phyloP scores from a whole-genome alignment of 2,113 vertebrate genomes.

The Haemorhous mexicanus region DNA sequence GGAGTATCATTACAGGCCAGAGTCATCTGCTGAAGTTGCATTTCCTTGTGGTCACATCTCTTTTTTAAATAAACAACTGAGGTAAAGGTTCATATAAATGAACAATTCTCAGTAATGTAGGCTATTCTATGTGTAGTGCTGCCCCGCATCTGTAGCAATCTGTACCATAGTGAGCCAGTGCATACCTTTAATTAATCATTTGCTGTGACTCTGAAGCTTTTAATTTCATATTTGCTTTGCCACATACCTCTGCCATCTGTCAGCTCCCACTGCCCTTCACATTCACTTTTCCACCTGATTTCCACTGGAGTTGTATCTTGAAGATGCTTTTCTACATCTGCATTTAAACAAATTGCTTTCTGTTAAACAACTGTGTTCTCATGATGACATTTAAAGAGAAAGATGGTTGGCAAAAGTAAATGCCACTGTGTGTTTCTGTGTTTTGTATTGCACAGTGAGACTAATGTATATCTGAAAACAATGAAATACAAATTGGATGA shows the following conservation, averaged over 20 bases:
- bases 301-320: not conserved
- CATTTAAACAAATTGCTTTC: conserved; percentile 5
- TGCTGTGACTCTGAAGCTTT: not conserved
- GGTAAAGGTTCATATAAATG: not conserved
- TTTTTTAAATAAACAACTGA: not conserved
- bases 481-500: not conserved
- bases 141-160: not conserved
- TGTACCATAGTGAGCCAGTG: not conserved
- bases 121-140: not conserved
- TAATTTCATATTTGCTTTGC: not conserved
- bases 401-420: not conserved
- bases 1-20: not conserved
- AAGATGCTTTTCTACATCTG: not conserved
- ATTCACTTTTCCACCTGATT: not conserved
- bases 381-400: not conserved
- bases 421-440: not conserved
- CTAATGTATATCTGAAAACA: not conserved
- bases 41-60: not conserved
- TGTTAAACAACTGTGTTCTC: not conserved
- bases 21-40: not conserved
- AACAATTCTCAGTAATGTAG: not conserved
- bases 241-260: not conserved
- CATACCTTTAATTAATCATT: not conserved
- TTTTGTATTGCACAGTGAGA: not conserved
- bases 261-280: not conserved